Evolutionary conservation across 2,888 invertebrate species (phyloP).

Genomic region (Epsilonema sp.): DNA sequence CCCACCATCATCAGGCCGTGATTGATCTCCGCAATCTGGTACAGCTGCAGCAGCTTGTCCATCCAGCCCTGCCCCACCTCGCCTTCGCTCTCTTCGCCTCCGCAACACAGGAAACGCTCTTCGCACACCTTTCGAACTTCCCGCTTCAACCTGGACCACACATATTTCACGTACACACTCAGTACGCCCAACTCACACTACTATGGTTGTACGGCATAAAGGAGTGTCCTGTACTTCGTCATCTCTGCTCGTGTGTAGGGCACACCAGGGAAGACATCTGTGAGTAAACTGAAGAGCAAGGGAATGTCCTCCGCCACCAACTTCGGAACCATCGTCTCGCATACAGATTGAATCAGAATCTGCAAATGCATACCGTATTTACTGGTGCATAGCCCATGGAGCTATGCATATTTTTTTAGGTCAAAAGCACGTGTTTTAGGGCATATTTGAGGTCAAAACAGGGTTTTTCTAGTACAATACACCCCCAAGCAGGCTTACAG

Average conservation of each 20-base stretch:
- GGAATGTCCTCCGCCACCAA: constrained; percentile 98
- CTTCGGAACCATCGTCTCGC: constrained; percentile 99
- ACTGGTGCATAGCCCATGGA: too few species aligned
- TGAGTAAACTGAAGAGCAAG: constrained; percentile 74
- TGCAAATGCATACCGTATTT: too few species aligned
- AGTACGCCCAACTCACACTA: too few species aligned
- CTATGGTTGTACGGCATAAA: too few species aligned
- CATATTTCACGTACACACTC: too few species aligned
- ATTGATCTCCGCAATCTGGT: constrained; percentile 93
- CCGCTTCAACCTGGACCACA: too few species aligned
- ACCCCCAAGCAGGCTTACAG: too few species aligned
- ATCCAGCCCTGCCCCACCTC: constrained; percentile 51
- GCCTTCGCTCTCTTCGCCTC: constrained; percentile 22
- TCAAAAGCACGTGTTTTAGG: too few species aligned
- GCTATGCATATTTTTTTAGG: too few species aligned
- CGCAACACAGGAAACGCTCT: constrained; percentile 19
- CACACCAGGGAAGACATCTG: constrained; percentile 98
- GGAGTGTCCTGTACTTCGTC: constrained; percentile 42
- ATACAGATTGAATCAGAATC: constrained; percentile 95
- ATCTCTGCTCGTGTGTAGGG: constrained; percentile 85
- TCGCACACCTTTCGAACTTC: constrained; percentile 22
- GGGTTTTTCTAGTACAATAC: too few species aligned
- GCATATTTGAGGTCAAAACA: too few species aligned
- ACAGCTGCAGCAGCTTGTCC: constrained; percentile 94
- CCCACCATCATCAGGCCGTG: constrained; percentile 99